phyloP scores from a whole-genome alignment of 2,888 invertebrate species.

The Siphlonurus alternatus region DNA sequence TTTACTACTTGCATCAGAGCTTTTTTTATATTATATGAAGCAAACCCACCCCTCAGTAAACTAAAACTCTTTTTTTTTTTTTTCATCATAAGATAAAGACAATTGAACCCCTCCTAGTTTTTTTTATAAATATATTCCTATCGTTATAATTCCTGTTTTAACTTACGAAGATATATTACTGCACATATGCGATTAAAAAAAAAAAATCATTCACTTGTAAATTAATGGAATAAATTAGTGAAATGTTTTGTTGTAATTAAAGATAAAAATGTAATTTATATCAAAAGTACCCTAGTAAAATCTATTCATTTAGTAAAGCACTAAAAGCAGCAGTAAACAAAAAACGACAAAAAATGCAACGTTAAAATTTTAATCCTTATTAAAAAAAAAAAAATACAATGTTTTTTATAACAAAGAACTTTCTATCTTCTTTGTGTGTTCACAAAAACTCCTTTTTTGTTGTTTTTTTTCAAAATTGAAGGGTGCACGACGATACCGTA shows the following conservation, averaged over 20 bases:
- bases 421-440: no score
- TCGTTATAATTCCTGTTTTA: not conserved
- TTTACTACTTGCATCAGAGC: not conserved
- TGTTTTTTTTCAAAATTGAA: no score
- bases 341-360: no score
- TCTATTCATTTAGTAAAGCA: no score
- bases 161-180: not conserved
- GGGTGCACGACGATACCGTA: no score
- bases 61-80: slow-evolving; percentile 1
- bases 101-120: not conserved
- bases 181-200: not conserved
- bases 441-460: no score
- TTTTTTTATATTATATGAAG: not conserved
- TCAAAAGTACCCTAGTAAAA: no score
- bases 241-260: not conserved
- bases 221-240: slow-evolving; percentile 3
- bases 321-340: no score
- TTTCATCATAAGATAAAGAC: slow-evolving; percentile 1
- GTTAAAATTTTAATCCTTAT: no score
- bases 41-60: not conserved
- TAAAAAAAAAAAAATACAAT: no score
- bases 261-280: not conserved
- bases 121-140: not conserved
- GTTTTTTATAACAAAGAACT: no score
- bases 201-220: not conserved